Base-by-base conservation (phyloP, 2,797 vertebrate species). In the Esox lucius region DNA sequence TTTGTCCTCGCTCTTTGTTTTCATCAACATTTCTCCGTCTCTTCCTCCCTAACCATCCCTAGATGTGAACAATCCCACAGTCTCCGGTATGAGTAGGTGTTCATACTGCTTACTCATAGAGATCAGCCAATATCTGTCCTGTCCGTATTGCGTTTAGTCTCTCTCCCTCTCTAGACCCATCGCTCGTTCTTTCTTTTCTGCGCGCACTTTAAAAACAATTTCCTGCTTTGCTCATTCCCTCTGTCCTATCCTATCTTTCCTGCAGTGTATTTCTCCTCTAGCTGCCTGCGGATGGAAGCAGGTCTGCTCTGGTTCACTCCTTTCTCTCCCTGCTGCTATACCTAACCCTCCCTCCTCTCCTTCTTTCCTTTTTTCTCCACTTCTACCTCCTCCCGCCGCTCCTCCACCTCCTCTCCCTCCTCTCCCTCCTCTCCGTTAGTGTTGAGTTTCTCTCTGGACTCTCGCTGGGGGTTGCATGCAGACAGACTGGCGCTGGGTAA, bases 371-470 rank as follows among this genome's bases (percentile, higher is more conserved):
- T 39, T 68, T 33, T 28, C 35, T 39, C 33, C 24, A 6, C 77
- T 68, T 19, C 72, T 78, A 68, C 76, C 76, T 69, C 33, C 2
- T 39, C 19, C 48, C 4, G 46, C 16, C n/a, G 5, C 71, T 48
- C 49, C 70, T 81, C 64, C 76, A 78, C 83, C 59, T 24, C 31
- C 49, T 31, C 16, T n/a, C 4, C 68, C 17, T 24, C 31, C 49
- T 31, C 16, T n/a, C 4, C 68, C 17, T 17, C 17, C 19, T 11
- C 24, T 17, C 17, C 71, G 28, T 22, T 87, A 99, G 98, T 99
- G 82, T 91, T 99, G 87, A 96, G 95, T 81, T 99, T 99, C 91
- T 96, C 96, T 86, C 89, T 99, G 80, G 97, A 99, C 81, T 96
- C 96, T 76, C 96, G 96, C 77, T 98, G 97, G 95, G 96, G 97